Conservation (phyloP, 2,888 invertebrate genomes). For the Mythimna lalbum region DNA sequence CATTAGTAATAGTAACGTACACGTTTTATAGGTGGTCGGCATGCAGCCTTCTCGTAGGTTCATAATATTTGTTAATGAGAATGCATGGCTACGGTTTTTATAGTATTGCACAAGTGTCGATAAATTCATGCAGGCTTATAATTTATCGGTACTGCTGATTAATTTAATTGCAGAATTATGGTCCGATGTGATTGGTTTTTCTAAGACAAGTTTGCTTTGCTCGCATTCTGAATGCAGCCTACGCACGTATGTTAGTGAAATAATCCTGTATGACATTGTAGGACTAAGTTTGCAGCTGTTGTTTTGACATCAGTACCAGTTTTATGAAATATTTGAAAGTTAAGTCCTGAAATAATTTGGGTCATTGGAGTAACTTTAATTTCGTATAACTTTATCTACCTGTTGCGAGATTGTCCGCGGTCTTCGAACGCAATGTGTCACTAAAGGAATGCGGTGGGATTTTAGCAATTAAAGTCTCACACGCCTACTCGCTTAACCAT, state of each 20-base stretch:
- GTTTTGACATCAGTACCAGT: slow-evolving; percentile 10
- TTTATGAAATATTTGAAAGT: neutral
- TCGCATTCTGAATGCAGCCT: slow-evolving; percentile 35
- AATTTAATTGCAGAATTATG: slow-evolving; percentile 55
- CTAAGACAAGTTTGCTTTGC: slow-evolving; percentile 34
- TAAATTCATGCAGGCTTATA: slow-evolving; percentile 51
- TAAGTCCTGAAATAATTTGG: neutral
- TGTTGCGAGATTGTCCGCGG: too few relatives aligned
- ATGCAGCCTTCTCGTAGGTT: slow-evolving; percentile 68
- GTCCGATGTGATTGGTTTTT: slow-evolving; percentile 44
- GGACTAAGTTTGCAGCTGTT: slow-evolving; percentile 24
- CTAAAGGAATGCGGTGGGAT: too few relatives aligned
- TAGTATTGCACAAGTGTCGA: slow-evolving; percentile 49
- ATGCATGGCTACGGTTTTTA: slow-evolving; percentile 51
- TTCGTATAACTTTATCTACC: too few relatives aligned
- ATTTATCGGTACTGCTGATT: slow-evolving; percentile 57
- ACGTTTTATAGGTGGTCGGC: slow-evolving; percentile 55
- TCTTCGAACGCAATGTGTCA: too few relatives aligned
- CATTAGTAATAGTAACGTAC: neutral
- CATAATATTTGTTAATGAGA: slow-evolving; percentile 63
- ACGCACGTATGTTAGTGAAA: slow-evolving; percentile 15
- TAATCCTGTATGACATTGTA: slow-evolving; percentile 27
- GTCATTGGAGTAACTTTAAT: neutral
- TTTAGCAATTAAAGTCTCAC: too few relatives aligned
- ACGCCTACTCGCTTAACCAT: too few relatives aligned